Percentiles rank a stretch among this genome's conserved stretches.
phyloP scores from a whole-genome alignment of 2,797 vertebrate species.

The Borostomias antarcticus region DNA sequence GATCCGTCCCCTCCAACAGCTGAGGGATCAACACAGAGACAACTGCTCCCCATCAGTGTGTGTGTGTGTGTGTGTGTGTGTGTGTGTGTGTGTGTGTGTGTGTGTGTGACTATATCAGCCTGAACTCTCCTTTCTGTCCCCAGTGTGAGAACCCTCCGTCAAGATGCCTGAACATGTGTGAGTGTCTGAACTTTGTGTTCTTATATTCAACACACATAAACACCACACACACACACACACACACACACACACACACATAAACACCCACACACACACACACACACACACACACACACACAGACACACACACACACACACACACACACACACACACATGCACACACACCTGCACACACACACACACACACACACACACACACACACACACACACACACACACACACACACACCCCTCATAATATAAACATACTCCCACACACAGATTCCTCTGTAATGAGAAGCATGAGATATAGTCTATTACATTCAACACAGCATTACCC shows the following conservation, averaged over 20 bases:
- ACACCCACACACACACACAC: constrained; percentile 26
- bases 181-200: constrained; percentile 56
- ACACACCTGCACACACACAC: constrained; percentile 4
- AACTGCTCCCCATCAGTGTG: background rate
- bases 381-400: constrained; percentile 38
- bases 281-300: constrained; percentile 27
- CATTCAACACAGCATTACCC: too few species aligned
- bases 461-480: background rate
- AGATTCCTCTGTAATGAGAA: background rate
- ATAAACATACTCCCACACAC: too few species aligned
- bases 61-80: background rate
- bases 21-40: too few species aligned
- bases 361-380: constrained; percentile 7
- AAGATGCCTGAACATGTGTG: constrained; percentile 78
- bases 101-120: too few species aligned
- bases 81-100: too few species aligned
- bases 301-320: background rate
- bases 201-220: too few species aligned
- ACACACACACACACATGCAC: too few species aligned
- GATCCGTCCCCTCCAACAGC: too few species aligned
- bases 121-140: too few species aligned
- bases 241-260: background rate
- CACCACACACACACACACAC: constrained; percentile 18
- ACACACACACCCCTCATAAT: too few species aligned
- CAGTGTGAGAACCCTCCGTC: background rate